Conservation (phyloP, 2,797 vertebrate genomes). For the Falco concolor region DNA sequence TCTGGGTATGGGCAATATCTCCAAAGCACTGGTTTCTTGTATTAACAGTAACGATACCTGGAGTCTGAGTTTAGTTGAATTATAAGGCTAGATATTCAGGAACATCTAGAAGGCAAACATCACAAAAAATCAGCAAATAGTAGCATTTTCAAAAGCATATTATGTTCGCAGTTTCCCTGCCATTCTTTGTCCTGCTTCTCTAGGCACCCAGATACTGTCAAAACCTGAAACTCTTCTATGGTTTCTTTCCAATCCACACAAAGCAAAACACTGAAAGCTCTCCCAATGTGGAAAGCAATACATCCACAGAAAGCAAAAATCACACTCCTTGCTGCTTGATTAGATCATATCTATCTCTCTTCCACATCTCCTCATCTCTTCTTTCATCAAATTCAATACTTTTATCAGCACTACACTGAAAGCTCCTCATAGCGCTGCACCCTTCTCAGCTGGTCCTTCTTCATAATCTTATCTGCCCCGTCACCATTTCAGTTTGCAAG, state of each 20-base stretch:
- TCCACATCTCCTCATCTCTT: neutral
- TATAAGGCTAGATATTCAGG: neutral
- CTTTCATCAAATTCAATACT: neutral
- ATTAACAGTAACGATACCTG: rapidly evolving
- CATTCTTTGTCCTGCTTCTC: neutral
- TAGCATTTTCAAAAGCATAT: neutral
- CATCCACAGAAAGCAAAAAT: neutral
- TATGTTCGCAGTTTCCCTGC: neutral
- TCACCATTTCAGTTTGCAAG: neutral
- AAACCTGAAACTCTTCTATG: neutral
- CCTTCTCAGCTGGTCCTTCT: neutral
- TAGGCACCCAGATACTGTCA: neutral
- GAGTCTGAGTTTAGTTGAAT: neutral
- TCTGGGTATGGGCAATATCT: neutral
- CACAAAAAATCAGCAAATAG: neutral
- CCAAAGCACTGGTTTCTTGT: neutral
- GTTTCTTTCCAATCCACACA: neutral
- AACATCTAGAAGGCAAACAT: neutral
- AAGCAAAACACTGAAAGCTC: neutral
- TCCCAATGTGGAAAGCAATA: neutral
- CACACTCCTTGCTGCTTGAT: neutral
- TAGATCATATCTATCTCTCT: neutral
- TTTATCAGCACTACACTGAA: neutral
- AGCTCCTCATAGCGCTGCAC: neutral
- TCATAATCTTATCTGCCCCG: neutral